Conservation (phyloP, 2,113 vertebrate genomes). For the Nothoprocta perdicaria region DNA sequence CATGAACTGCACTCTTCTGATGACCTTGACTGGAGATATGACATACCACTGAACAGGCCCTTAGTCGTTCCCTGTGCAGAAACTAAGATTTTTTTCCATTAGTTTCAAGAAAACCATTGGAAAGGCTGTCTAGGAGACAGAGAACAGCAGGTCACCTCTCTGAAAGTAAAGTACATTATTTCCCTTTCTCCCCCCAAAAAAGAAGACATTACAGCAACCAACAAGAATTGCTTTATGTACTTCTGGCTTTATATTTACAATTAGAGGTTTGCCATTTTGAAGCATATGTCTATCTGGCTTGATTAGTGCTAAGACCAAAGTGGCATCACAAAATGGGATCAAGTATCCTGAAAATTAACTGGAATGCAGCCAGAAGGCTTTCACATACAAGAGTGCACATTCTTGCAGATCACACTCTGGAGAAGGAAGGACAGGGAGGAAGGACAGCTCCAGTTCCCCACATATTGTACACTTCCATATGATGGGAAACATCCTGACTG, state of each 20-base stretch:
- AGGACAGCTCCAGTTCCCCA: not conserved
- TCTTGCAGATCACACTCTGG: not conserved
- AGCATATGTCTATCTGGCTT: not conserved
- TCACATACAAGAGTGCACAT: not conserved
- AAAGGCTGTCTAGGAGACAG: not conserved
- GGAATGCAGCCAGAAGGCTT: not conserved
- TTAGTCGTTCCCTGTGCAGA: not conserved
- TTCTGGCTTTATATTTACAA: not conserved
- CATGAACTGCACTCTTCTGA: not conserved
- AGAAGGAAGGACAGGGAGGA: not conserved
- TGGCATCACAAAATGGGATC: not conserved
- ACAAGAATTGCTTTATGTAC: not conserved
- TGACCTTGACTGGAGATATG: not conserved
- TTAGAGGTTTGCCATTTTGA: not conserved
- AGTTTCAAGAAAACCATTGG: not conserved
- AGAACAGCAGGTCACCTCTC: not conserved
- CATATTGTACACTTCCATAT: too few relatives aligned
- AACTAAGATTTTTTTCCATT: not conserved
- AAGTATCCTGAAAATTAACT: not conserved
- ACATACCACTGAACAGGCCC: not conserved
- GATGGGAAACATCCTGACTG: not conserved
- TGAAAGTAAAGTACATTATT: not conserved
- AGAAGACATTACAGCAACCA: not conserved
- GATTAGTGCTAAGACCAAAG: not conserved
- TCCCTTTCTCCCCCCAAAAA: not conserved